Evolutionary conservation across 2,113 vertebrate species (phyloP).

Genomic region (Rafetus swinhoei): DNA sequence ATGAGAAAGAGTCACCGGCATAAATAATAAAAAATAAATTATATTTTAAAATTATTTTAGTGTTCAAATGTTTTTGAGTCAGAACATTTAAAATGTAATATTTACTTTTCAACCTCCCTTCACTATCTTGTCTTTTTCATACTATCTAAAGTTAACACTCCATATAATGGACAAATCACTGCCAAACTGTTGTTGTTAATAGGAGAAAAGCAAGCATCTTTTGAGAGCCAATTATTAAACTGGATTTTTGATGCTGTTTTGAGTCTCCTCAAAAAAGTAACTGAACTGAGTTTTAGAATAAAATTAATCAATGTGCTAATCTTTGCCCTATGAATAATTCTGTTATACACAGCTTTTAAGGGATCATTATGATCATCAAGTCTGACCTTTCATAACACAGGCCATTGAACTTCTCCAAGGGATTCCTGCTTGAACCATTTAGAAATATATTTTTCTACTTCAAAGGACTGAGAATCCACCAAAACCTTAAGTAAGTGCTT

Average conservation of each 20-base stretch:
- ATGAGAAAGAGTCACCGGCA: background rate
- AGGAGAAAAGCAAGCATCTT: background rate
- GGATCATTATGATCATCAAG: background rate
- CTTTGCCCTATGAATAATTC: background rate
- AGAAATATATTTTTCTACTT: background rate
- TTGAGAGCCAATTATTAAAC: background rate
- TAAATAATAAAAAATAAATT: background rate
- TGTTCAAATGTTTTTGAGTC: background rate
- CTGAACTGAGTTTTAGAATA: background rate
- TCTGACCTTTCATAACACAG: background rate
- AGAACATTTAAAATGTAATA: rapidly evolving
- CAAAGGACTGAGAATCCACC: background rate
- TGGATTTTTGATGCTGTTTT: background rate
- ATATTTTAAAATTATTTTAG: background rate
- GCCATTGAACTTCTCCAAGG: background rate
- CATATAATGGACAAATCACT: background rate
- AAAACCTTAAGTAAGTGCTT: background rate
- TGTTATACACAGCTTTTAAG: background rate
- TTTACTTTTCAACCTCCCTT: background rate
- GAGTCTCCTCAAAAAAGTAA: background rate
- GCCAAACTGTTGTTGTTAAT: background rate
- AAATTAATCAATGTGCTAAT: background rate
- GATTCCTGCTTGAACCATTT: background rate
- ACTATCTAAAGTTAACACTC: background rate
- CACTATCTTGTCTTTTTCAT: background rate